Evolutionary conservation across 2,888 invertebrate genomes (phyloP).

Genomic region (Rhagium mordax): DNA sequence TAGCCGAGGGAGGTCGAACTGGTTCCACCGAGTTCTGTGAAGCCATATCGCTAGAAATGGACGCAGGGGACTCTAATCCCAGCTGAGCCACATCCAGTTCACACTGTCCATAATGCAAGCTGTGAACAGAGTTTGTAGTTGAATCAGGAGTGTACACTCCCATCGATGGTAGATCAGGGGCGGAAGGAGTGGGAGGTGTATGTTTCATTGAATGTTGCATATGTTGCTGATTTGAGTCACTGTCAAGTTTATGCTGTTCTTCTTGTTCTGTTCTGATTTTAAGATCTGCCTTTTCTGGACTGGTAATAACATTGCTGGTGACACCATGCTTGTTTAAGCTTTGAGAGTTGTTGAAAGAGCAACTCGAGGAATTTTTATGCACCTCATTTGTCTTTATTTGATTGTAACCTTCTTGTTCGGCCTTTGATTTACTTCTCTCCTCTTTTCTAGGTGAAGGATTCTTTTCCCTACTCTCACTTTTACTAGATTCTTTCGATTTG

Average conservation of each 20-base stretch:
- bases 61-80: slow-evolving; percentile 90
- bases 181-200: slow-evolving; percentile 66
- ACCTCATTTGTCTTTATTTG: slow-evolving; percentile 44
- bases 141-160: slow-evolving; percentile 91
- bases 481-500: slow-evolving; percentile 42
- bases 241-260: slow-evolving; percentile 48
- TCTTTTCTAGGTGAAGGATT: slow-evolving; percentile 60
- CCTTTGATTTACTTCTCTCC: slow-evolving; percentile 52
- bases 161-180: slow-evolving; percentile 82
- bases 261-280: slow-evolving; percentile 45
- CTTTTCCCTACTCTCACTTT: slow-evolving; percentile 52
- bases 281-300: slow-evolving; percentile 39
- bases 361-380: slow-evolving; percentile 41
- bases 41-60: slow-evolving; percentile 89
- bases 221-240: slow-evolving; percentile 45
- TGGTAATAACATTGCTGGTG: neutral
- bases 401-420: slow-evolving; percentile 46
- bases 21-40: slow-evolving; percentile 81
- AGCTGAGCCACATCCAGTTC: slow-evolving; percentile 88
- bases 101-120: slow-evolving; percentile 83
- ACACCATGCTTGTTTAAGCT: slow-evolving; percentile 27
- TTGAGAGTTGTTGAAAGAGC: slow-evolving; percentile 39
- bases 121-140: slow-evolving; percentile 85
- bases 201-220: slow-evolving; percentile 39
- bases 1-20: slow-evolving; percentile 74